A percentile compares a stretch with the other conserved stretches of the same genome.
These are phyloP conservation scores for Magallana nippona DNA, from an alignment of 2,888 invertebrate species.

Conservation along the genomic window DNA sequence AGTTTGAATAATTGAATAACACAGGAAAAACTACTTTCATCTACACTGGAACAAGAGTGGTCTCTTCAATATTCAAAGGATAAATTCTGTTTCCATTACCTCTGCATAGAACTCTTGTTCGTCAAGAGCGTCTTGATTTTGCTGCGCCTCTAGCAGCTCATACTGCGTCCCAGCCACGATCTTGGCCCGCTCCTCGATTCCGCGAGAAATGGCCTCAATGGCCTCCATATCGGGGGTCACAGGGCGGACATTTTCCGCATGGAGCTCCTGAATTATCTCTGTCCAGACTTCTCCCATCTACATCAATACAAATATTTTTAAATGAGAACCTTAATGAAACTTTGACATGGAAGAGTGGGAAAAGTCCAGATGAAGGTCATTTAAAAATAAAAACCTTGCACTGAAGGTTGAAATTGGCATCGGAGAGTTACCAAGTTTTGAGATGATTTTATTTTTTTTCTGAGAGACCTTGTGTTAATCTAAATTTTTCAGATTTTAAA, in stretches of 20 bases:
- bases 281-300: conserved; percentile 80
- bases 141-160: conserved; percentile 77
- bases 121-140: conserved; percentile 77
- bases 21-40: no score
- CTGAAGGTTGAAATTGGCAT: no score
- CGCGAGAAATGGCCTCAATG: conserved; percentile 77
- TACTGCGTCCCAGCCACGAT: conserved; percentile 75
- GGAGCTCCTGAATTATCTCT: conserved; percentile 77
- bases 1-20: no score
- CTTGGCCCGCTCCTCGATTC: conserved; percentile 76
- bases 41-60: neutral
- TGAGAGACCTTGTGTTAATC: neutral
- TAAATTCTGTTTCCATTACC: conserved; percentile 57
- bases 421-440: no score
- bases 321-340: no score
- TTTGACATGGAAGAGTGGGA: no score
- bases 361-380: no score
- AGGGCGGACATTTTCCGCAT: conserved; percentile 76
- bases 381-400: no score
- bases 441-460: no score
- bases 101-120: conserved; percentile 80
- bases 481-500: no score
- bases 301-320: neutral
- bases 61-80: neutral
- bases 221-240: conserved; percentile 79